Evolutionary conservation across 1,140 invertebrate species (phyloP).

Genomic region (Zaprionus kolodkinae): DNA sequence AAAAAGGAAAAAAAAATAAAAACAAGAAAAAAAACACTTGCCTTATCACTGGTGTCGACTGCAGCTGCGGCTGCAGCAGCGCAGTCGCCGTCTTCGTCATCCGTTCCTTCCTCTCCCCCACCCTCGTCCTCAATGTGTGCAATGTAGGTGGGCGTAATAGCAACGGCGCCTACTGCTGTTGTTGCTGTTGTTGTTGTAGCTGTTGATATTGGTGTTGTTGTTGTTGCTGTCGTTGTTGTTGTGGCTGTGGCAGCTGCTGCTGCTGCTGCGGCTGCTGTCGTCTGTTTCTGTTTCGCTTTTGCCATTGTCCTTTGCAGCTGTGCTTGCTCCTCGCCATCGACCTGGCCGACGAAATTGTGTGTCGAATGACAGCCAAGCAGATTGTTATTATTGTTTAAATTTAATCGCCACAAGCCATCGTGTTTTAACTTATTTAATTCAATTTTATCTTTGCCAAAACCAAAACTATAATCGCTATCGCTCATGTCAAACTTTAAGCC

Average conservation of each 20-base stretch:
- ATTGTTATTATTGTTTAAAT: slow-evolving; percentile 71
- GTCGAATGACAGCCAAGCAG: slow-evolving; percentile 50
- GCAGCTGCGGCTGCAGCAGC: slow-evolving; percentile 39
- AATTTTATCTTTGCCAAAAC: slow-evolving; percentile 54
- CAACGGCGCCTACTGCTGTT: slow-evolving; percentile 30
- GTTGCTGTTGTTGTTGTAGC: slow-evolving; percentile 21
- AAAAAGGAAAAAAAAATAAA: slow-evolving; percentile 9
- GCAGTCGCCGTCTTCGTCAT: slow-evolving; percentile 26
- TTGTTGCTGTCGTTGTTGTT: slow-evolving; percentile 22
- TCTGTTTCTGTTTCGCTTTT: slow-evolving; percentile 69
- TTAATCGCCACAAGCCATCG: slow-evolving; percentile 60
- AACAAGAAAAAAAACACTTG: slow-evolving; percentile 39
- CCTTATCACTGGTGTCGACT: slow-evolving; percentile 61
- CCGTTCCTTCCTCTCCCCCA: slow-evolving; percentile 20
- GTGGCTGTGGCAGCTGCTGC: slow-evolving; percentile 17
- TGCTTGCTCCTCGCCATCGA: slow-evolving; percentile 53
- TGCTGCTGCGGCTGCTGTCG: slow-evolving; percentile 48
- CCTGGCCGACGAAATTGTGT: slow-evolving; percentile 39
- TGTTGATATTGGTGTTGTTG: slow-evolving; percentile 20
- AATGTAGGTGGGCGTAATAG: slow-evolving; percentile 51
- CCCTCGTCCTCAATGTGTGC: slow-evolving; percentile 49
- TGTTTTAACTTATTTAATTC: slow-evolving; percentile 70
- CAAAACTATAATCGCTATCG: slow-evolving; percentile 65
- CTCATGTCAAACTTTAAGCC: slow-evolving; percentile 50
- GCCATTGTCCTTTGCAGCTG: slow-evolving; percentile 60